Base-by-base conservation (phyloP, 2,797 vertebrate species). In the Peromyscus nudipes region DNA sequence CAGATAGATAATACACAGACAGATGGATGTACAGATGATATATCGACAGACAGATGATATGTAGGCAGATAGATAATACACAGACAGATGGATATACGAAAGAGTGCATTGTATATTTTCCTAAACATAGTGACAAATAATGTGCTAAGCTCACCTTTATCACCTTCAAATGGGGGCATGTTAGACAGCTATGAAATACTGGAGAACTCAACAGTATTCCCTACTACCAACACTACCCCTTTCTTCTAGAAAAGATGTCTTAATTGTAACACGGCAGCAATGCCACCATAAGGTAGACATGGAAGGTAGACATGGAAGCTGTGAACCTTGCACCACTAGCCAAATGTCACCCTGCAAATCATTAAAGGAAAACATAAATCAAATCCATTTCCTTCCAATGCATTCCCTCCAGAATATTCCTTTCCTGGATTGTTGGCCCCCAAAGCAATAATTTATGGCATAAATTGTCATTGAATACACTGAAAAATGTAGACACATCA, bases 401-500 rank as follows among this genome's bases (percentile, higher is more conserved):
- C 87, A 89, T n/a, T 94, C n/a, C 91, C 37, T 62, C 64, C 27
- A n/a, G 84, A 80, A 87, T 16, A 97, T 91, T 96, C 96, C 71
- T 90, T 77, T 37, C 87, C n/a, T 29, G 43, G 52, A 57, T 77
- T 79, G 88, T 96, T 81, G 92, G 71, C 57, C 85, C 81, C 79
- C 91, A 62, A 94, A 46, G 85, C 93, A 96, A 90, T 97, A 98
- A 98, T 96, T 97, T 96, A 98, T 85, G 97, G 91, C 91, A 98
- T 95, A 97, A 93, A 80, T 89, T 97, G 98, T 98, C 96, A 98
- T 76, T 97, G 96, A 97, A 93, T 97, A 98, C 96, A 91, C 67
- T 98, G 97, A 97, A 98, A 98, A 98, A 98, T 85, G 97, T 94
- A 97, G 96, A 92, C 88, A 94, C 95, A 97, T 97, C 98, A 96